Evolutionary conservation across 2,797 vertebrate genomes (phyloP).

Genomic region (Coendou prehensilis): DNA sequence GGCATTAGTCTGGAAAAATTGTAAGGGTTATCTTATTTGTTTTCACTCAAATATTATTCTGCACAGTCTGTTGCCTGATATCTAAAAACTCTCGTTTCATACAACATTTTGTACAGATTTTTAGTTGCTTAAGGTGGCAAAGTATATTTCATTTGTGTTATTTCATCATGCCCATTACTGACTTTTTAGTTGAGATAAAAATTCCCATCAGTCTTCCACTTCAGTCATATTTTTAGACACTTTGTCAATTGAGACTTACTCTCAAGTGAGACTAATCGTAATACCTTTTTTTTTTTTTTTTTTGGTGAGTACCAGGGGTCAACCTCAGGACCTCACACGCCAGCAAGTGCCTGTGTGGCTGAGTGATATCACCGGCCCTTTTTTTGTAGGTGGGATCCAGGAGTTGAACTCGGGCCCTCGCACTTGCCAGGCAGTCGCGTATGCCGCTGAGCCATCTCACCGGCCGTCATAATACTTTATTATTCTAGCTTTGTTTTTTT

Average conservation of each 20-base stretch:
- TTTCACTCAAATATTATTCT: not conserved
- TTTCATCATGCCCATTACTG: not conserved
- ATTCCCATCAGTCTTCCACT: not conserved
- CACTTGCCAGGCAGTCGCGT: too few relatives aligned
- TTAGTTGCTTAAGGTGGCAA: not conserved
- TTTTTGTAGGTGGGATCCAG: too few relatives aligned
- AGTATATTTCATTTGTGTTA: not conserved
- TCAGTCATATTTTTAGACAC: conserved; percentile 31
- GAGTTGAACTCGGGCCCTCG: too few relatives aligned
- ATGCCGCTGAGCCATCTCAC: too few relatives aligned
- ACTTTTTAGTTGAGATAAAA: conserved; percentile 6
- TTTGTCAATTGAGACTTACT: conserved; percentile 41
- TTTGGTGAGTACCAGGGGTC: too few relatives aligned
- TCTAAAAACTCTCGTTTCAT: not conserved
- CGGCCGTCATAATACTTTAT: not conserved
- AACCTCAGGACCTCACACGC: too few relatives aligned
- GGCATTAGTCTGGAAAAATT: not conserved
- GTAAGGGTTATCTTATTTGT: not conserved
- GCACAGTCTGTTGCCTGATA: rapidly evolving
- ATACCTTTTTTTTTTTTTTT: not conserved
- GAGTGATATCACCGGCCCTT: too few relatives aligned
- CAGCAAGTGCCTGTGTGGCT: too few relatives aligned
- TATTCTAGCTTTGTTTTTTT: not conserved
- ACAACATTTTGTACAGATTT: not conserved
- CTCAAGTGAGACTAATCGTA: conserved; percentile 10